Conservation (phyloP, 2,888 invertebrate genomes). For the Leptinotarsa haldemani region DNA sequence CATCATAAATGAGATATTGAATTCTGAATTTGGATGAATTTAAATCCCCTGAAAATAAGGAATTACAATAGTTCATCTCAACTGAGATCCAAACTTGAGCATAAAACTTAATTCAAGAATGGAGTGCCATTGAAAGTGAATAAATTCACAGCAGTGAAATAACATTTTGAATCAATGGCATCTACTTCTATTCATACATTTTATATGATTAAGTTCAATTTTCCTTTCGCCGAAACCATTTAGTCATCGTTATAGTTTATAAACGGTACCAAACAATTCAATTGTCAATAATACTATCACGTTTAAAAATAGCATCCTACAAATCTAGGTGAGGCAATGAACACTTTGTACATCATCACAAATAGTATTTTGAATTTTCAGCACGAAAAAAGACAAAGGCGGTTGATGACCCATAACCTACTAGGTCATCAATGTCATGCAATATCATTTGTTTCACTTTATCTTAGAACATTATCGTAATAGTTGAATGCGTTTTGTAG, state of each 20-base stretch:
- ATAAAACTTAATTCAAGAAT: no score
- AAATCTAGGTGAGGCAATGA: constrained; percentile 9
- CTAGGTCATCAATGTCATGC: constrained; percentile 11
- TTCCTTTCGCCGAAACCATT: no score
- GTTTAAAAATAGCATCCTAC: constrained; percentile 3
- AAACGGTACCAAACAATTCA: neutral
- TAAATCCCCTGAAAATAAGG: no score
- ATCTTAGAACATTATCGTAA: constrained; percentile 24
- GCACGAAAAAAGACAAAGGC: constrained; percentile 17
- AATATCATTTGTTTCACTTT: constrained; percentile 15
- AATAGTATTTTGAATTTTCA: constrained; percentile 1
- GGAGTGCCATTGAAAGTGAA: no score
- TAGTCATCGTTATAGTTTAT: neutral
- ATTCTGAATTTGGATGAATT: no score
- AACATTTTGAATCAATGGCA: no score
- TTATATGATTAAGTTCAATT: no score
- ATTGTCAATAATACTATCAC: constrained; percentile 16
- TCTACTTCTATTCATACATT: no score
- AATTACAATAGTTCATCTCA: no score
- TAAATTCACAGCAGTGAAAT: no score
- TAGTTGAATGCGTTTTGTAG: constrained; percentile 2
- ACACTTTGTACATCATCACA: constrained; percentile 8
- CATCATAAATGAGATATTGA: no score
- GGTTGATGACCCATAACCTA: constrained; percentile 22
- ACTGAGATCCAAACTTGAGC: no score